phyloP scores from a whole-genome alignment of 2,797 vertebrate genomes.

The Gallinago nigripennis region DNA sequence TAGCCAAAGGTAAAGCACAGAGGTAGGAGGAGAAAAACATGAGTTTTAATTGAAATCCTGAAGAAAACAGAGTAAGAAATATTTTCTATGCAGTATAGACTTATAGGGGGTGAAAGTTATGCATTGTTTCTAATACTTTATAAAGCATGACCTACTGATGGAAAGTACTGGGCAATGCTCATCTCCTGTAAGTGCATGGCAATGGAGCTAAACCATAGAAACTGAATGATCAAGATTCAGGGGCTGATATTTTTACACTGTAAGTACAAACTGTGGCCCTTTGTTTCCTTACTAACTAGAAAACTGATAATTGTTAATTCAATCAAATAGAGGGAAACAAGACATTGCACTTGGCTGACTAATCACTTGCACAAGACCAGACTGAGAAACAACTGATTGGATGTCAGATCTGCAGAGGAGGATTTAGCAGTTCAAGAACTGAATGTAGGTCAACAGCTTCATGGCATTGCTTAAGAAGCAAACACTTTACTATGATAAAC shows the following conservation, averaged over 20 bases:
- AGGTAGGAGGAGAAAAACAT: not conserved
- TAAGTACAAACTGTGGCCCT: not conserved
- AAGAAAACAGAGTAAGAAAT: not conserved
- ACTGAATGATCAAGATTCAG: not conserved
- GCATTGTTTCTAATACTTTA: not conserved
- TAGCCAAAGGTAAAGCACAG: not conserved
- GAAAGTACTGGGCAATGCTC: not conserved
- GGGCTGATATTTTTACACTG: not conserved
- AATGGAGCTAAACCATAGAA: not conserved
- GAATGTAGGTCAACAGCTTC: not conserved
- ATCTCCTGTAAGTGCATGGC: accelerated
- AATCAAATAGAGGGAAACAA: not conserved
- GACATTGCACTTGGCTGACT: not conserved
- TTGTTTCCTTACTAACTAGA: not conserved
- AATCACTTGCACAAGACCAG: not conserved
- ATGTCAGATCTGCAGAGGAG: not conserved
- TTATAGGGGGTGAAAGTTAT: not conserved
- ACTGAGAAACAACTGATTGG: not conserved
- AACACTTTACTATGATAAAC: not conserved
- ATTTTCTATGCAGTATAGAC: not conserved
- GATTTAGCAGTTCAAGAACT: not conserved
- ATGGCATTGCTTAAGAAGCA: not conserved
- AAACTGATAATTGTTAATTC: not conserved
- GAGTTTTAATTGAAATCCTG: not conserved
- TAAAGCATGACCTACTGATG: accelerated